Evolutionary conservation across 2,797 vertebrate genomes (phyloP).

Genomic region (Galago senegalensis): DNA sequence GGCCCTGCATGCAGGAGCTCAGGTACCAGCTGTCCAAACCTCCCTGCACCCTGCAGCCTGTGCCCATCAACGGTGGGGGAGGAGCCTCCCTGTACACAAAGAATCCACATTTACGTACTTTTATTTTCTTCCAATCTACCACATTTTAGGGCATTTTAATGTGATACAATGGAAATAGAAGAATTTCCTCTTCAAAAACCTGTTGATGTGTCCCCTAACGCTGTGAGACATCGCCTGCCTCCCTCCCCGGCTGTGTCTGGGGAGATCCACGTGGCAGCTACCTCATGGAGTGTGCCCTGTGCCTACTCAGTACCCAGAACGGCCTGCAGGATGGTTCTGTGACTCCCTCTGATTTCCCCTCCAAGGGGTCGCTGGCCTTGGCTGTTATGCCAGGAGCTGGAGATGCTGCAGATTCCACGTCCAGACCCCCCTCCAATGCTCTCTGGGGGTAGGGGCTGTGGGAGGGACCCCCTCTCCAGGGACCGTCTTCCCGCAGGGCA

Average conservation of each 20-base stretch:
- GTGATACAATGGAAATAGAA: fast-evolving
- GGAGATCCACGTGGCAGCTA: fast-evolving
- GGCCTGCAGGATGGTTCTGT: fast-evolving
- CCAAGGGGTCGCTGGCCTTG: not conserved
- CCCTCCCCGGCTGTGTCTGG: not conserved
- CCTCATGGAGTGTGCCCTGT: fast-evolving
- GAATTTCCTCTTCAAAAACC: not conserved
- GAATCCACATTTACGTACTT: fast-evolving
- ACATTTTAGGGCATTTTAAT: not conserved
- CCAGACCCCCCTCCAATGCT: fast-evolving
- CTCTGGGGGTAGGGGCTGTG: fast-evolving
- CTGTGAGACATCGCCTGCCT: fast-evolving
- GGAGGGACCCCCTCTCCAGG: fast-evolving
- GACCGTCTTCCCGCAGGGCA: not conserved
- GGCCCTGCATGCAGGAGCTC: not conserved
- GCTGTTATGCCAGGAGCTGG: fast-evolving
- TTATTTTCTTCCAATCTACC: not conserved
- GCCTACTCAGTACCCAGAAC: fast-evolving
- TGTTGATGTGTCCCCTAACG: fast-evolving
- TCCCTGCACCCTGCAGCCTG: fast-evolving
- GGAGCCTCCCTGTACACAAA: fast-evolving
- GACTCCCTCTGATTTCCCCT: not conserved
- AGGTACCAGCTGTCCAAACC: fast-evolving
- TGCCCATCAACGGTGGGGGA: fast-evolving
- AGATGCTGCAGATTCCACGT: fast-evolving